Conservation (phyloP, 2,113 vertebrate genomes). For the Arvicanthis niloticus region DNA sequence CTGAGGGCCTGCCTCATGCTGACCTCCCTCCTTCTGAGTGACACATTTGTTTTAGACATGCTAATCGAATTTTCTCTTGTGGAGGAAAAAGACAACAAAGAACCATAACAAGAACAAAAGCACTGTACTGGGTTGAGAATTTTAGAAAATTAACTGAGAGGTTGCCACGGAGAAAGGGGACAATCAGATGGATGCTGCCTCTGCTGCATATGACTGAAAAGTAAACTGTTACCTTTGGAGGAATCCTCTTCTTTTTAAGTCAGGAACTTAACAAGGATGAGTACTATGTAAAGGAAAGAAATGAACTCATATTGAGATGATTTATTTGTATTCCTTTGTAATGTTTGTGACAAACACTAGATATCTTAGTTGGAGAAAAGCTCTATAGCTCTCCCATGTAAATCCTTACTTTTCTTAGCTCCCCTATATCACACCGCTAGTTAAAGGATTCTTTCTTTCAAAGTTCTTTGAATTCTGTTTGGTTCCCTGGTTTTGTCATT, state of each 20-base stretch:
- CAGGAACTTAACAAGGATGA: conserved; percentile 24
- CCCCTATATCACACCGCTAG: neutral
- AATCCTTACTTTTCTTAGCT: neutral
- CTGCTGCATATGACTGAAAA: conserved; percentile 35
- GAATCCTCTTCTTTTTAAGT: neutral
- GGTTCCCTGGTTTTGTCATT: neutral
- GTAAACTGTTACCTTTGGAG: conserved; percentile 2
- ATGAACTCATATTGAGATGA: neutral
- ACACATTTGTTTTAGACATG: conserved; percentile 68
- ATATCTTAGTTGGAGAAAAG: conserved; percentile 20
- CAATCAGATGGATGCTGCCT: neutral
- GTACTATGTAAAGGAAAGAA: conserved; percentile 13
- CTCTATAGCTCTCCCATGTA: neutral
- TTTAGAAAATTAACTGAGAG: conserved; percentile 64
- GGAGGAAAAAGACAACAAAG: conserved; percentile 57
- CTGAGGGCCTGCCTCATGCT: neutral
- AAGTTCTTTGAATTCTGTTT: conserved; percentile 23
- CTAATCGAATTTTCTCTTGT: conserved; percentile 69
- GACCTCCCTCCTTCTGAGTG: conserved; percentile 55
- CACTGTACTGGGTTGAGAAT: neutral
- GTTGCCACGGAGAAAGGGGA: neutral
- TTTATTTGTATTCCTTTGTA: conserved; percentile 57
- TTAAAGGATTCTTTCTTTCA: conserved; percentile 22
- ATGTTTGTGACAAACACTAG: conserved; percentile 30
- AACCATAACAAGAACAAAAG: conserved; percentile 47